Evolutionary conservation across 2,888 invertebrate genomes (phyloP), one percentile per base, ranked within the genome.

Genomic region (Archips xylosteana): DNA sequence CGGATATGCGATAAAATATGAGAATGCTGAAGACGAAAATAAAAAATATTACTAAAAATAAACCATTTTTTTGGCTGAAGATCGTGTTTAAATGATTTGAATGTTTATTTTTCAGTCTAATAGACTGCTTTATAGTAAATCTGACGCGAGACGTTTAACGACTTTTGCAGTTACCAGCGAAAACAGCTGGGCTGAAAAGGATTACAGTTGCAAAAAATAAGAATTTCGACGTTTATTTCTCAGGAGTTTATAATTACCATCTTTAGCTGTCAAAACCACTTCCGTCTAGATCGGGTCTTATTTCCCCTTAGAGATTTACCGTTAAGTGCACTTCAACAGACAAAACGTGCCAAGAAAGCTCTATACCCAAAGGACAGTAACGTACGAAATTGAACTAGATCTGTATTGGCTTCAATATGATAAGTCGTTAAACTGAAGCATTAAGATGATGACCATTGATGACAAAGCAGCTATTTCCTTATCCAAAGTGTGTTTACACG

Each of bases 241-340:
- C 60, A 60, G n/a, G 39, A 60, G 36, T n/a, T 39, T 36, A 39
- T 36, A 36, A 36, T 34, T 60, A 39, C 60, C 8, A 47, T 62
- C 36, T 47, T 67, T 57, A 61, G 54, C 54, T 68, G 63, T 63
- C 63, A 68, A 64, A 67, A 68, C 49, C 68, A 68, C 68, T 68
- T 63, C 39, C 42, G 59, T 68, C 49, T 73, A 39, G 63, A 64
- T 72, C 47, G 57, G 62, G 62, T 68, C 49, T 73, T 65, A 51
- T 64, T 65, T 70, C 60, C 60, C 69, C 32, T 51, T 51, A 32
- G 60, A 73, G 73, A 65, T 61, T 74, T 74, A 59, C 69, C 74
- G 59, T 65, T 69, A 54, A 74, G 74, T 74, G 60, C 69, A 74
- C 74, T 74, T 70, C 61, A 64, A 68, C 73, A 64, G 63, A 68